Evolutionary conservation across 2,797 vertebrate genomes (phyloP), one percentile per base, ranked within the genome.

Genomic region (Cynopterus sphinx): DNA sequence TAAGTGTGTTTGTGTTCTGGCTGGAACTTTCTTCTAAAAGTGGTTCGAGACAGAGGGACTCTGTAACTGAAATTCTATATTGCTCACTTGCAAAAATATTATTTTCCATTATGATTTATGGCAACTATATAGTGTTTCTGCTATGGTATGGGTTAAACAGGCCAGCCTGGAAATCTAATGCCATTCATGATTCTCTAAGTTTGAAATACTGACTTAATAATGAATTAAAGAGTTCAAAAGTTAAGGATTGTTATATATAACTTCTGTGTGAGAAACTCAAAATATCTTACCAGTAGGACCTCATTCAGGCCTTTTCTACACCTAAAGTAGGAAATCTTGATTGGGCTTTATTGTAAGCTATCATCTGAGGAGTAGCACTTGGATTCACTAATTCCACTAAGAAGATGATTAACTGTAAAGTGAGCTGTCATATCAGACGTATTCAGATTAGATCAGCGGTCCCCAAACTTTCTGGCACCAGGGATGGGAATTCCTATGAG

Each of bases 141-240:
- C 88, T 36, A 28, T 43, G 63, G 63, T 88, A 67, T 15, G 59
- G 59, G 28, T 71, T 87, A 89, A 95, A 90, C 24, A 78, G 73
- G 51, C 78, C 49, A 96, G 68, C 63, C 81, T 83, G 46, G 74
- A 88, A 94, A 94, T 74, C 57, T 63, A 90, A 92, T 82, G 71
- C 12, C 71, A 78, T 79, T 85, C 70, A 57, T 19, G 65, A 65
- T 65, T 63, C 77, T 78, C 95, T 92, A 53, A n/a, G 8, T 83
- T 83, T 78, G 75, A 96, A 97, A 82, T 41, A 78, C 36, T 82
- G 95, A 91, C 46, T 81, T 82, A 82, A 82, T 70, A 83, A 86
- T 74, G 53, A 88, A 95, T 86, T 63, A 65, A 87, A 95, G 63
- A 78, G 28, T 63, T 93, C 28, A 41, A 90, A 90, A 39, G 6